Conservation (phyloP, 2,797 vertebrate genomes). For the Tenualosa thibaudeaui region DNA sequence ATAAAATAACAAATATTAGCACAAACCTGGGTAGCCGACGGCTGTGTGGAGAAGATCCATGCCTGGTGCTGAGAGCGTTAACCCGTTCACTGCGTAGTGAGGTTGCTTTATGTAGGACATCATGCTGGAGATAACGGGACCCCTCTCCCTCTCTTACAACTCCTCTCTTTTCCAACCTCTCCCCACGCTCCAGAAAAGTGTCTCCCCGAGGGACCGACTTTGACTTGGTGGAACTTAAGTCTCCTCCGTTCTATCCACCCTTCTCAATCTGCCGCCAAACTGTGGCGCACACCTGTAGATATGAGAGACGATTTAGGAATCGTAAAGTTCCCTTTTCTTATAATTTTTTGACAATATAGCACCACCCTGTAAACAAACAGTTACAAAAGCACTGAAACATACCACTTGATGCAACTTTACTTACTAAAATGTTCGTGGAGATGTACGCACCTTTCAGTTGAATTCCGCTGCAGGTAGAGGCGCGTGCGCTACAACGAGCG, state of each 20-base stretch:
- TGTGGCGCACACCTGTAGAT: not conserved
- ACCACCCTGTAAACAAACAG: not conserved
- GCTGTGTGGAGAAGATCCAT: slow-evolving; percentile 87
- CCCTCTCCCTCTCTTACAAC: slow-evolving; percentile 7
- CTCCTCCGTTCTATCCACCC: not conserved
- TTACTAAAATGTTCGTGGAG: not conserved
- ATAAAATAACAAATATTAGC: not conserved
- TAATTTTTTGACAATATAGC: not conserved
- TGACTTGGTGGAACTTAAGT: not conserved
- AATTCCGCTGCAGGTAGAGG: slow-evolving; percentile 16
- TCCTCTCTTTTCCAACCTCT: slow-evolving; percentile 24
- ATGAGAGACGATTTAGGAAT: not conserved
- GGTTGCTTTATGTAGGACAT: slow-evolving; percentile 93
- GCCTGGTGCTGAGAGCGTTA: slow-evolving; percentile 79
- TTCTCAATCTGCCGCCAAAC: not conserved
- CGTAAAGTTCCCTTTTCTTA: too few relatives aligned
- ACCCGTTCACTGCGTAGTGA: slow-evolving; percentile 86
- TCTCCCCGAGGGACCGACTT: not conserved
- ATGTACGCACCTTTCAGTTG: slow-evolving; percentile 8
- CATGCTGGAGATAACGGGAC: slow-evolving; percentile 66
- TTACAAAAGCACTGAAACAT: not conserved
- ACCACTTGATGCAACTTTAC: not conserved
- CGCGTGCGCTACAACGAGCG: slow-evolving; percentile 15
- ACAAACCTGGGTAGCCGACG: slow-evolving; percentile 82
- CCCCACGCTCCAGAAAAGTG: not conserved